Evolutionary conservation across 2,797 vertebrate species (phyloP).

Genomic region (Pelobates cultripes): DNA sequence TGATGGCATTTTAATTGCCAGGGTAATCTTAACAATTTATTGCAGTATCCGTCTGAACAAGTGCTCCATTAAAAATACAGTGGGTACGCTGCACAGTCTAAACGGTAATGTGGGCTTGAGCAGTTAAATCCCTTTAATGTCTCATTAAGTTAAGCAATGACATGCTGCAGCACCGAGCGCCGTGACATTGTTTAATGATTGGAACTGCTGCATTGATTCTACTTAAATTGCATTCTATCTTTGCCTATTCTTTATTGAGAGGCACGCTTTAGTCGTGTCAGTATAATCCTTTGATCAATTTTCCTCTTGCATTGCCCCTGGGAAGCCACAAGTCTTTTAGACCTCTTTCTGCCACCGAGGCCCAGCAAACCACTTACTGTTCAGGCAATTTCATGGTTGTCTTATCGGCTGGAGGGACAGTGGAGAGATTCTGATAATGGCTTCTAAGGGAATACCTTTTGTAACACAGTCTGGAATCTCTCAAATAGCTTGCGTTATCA

Average conservation of each 20-base stretch:
- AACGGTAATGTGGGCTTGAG: constrained; percentile 14
- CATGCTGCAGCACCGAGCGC: neutral
- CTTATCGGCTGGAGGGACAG: neutral
- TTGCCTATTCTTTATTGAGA: constrained; percentile 16
- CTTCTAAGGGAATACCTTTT: neutral
- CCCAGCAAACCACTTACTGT: neutral
- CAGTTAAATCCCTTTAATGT: constrained; percentile 36
- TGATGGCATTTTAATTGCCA: constrained; percentile 31
- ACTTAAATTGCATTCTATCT: constrained; percentile 26
- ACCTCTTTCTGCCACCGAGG: neutral
- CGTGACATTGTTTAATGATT: constrained; percentile 29
- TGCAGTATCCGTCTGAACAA: constrained; percentile 7
- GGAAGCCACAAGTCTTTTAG: neutral
- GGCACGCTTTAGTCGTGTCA: neutral
- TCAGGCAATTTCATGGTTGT: neutral
- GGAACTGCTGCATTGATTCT: constrained; percentile 23
- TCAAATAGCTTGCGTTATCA: neutral
- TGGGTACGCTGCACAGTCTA: neutral
- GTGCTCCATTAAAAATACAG: constrained; percentile 15
- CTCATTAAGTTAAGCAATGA: constrained; percentile 36
- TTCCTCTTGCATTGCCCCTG: neutral
- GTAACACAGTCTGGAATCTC: neutral
- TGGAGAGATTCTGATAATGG: neutral
- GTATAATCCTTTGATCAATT: constrained; percentile 9
- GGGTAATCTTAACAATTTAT: constrained; percentile 14